Percentiles rank a stretch among this genome's conserved stretches.
phyloP scores from a whole-genome alignment of 1,140 invertebrate species.

The Bacillus rossius region DNA sequence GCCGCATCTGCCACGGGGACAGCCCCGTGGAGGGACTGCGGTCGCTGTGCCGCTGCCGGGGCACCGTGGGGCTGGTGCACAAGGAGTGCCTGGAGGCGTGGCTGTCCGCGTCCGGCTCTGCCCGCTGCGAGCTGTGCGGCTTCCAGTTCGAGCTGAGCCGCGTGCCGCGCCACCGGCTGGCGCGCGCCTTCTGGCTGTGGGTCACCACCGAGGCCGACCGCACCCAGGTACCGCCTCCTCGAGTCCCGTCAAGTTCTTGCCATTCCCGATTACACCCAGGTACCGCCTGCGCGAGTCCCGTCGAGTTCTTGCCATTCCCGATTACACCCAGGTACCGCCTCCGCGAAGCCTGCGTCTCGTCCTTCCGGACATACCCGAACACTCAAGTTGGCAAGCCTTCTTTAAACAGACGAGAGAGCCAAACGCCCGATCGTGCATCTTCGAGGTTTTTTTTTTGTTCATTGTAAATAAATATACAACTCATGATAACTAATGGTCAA shows the following conservation, averaged over 20 bases:
- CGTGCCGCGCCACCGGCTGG: background rate
- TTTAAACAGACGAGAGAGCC: no score
- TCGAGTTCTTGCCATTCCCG: background rate
- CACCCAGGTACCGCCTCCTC: no score
- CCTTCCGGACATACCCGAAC: no score
- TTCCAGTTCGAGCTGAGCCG: conserved; percentile 24
- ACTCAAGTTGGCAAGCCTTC: no score
- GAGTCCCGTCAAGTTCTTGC: background rate
- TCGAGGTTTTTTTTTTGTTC: no score
- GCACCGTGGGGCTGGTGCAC: conserved; percentile 62
- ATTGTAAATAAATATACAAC: no score
- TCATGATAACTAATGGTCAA: no score
- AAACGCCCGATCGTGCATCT: no score
- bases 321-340: background rate
- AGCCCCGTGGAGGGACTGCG: conserved; percentile 41
- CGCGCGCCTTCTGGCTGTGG: background rate
- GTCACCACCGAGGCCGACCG: background rate
- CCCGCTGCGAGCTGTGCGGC: conserved; percentile 55
- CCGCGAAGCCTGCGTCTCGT: background rate
- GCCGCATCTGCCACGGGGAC: conserved; percentile 39
- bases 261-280: no score
- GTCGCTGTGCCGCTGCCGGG: conserved; percentile 45
- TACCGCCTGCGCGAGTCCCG: background rate
- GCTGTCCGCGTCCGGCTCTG: conserved; percentile 55
- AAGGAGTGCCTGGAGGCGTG: conserved; percentile 61